Conservation (phyloP, 1,140 invertebrate species). For the Asbolus verrucosus region DNA sequence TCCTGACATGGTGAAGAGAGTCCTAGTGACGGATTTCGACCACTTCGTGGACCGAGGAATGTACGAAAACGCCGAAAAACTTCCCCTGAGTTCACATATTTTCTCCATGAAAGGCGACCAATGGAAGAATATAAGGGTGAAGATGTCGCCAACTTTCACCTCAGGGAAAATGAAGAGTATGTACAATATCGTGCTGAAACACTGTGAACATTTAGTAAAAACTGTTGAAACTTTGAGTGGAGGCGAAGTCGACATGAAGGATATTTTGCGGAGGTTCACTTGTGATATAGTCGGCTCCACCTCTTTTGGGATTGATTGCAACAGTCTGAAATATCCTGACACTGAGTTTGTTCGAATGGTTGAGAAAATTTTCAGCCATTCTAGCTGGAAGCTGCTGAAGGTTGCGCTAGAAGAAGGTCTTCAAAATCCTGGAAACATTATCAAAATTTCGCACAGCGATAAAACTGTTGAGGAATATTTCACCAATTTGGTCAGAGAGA, state of each 20-base stretch:
- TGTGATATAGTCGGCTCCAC: slow-evolving; percentile 42
- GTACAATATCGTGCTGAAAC: slow-evolving; percentile 57
- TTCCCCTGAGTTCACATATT: slow-evolving; percentile 66
- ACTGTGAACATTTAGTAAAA: slow-evolving; percentile 5
- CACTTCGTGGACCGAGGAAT: slow-evolving; percentile 66
- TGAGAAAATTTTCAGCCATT: slow-evolving; percentile 19
- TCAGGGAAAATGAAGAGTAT: slow-evolving; percentile 67
- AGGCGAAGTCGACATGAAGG: slow-evolving; percentile 30
- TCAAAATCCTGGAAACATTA: slow-evolving; percentile 28
- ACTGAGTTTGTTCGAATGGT: slow-evolving; percentile 61
- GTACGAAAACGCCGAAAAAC: slow-evolving; percentile 63
- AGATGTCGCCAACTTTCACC: slow-evolving; percentile 67
- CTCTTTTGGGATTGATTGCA: slow-evolving; percentile 67
- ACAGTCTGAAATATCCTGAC: slow-evolving; percentile 63
- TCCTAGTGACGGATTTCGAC: slow-evolving; percentile 67
- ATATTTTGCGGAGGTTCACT: slow-evolving; percentile 23
- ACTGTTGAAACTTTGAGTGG: neutral
- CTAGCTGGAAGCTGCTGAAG: slow-evolving; percentile 43
- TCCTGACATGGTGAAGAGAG: slow-evolving; percentile 66
- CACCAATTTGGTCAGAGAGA: slow-evolving; percentile 62
- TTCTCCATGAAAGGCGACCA: slow-evolving; percentile 64
- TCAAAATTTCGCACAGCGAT: slow-evolving; percentile 12
- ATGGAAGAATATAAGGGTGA: slow-evolving; percentile 66
- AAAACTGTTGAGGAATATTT: slow-evolving; percentile 65
- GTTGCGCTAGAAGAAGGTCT: slow-evolving; percentile 56